These are phyloP conservation scores for Turnix velox DNA, from an alignment of 2,113 vertebrate genomes.

Conservation along the genomic window DNA sequence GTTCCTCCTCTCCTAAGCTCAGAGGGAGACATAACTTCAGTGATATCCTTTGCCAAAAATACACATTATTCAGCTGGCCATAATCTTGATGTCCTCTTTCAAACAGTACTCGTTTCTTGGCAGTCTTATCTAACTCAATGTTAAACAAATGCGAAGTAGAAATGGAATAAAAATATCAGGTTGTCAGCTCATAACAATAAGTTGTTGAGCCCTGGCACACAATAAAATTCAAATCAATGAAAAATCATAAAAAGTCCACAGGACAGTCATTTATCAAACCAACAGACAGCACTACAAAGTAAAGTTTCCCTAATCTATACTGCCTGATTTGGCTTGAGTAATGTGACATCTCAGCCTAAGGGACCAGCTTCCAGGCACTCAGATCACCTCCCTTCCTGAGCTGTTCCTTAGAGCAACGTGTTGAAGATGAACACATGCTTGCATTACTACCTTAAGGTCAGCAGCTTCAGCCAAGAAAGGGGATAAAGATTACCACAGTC, in stretches of 20 bases:
- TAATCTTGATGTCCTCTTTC: not conserved
- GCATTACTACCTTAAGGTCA: constrained; percentile 1
- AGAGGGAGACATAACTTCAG: not conserved
- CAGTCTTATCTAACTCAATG: not conserved
- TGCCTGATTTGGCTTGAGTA: not conserved
- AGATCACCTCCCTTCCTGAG: not conserved
- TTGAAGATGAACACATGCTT: not conserved
- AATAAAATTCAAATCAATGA: constrained; percentile 33
- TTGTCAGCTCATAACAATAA: constrained; percentile 14
- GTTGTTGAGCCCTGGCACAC: not conserved
- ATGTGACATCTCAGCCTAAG: not conserved
- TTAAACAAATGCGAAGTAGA: constrained; percentile 2
- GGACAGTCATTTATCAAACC: constrained; percentile 1
- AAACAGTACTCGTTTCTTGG: not conserved
- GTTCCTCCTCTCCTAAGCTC: not conserved
- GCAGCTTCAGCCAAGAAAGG: constrained; percentile 50
- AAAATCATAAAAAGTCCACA: not conserved
- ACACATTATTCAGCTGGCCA: not conserved
- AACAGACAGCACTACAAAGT: not conserved
- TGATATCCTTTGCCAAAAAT: not conserved
- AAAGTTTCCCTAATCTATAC: not conserved
- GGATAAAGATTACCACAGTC: constrained; percentile 44
- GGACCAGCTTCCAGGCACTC: not conserved
- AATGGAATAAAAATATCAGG: not conserved
- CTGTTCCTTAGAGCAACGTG: not conserved